phyloP scores from a whole-genome alignment of 2,797 vertebrate genomes.

The Sebastolobus altivelis region DNA sequence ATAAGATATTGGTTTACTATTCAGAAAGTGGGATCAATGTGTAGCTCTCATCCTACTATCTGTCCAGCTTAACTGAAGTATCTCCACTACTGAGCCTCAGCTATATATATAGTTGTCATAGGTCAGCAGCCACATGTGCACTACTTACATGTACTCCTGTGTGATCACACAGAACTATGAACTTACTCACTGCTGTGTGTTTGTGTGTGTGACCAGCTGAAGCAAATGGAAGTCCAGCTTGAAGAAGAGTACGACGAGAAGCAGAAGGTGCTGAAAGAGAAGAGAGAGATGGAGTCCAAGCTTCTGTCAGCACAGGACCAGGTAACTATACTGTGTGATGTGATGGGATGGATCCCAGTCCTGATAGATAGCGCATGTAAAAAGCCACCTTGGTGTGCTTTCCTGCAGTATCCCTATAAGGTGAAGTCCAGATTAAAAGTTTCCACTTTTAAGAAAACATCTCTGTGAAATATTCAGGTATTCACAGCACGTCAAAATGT shows the following conservation, averaged over 20 bases:
- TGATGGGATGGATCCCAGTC: background rate
- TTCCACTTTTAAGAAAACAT: background rate
- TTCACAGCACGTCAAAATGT: too few relatives aligned
- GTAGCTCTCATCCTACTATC: background rate
- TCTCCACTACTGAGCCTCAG: background rate
- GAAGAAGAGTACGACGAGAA: conserved; percentile 98
- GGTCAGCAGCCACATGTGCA: background rate
- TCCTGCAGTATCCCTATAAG: background rate
- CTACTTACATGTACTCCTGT: background rate
- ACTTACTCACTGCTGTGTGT: conserved; percentile 3
- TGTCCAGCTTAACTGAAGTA: background rate
- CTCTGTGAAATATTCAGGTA: background rate
- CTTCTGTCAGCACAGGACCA: conserved; percentile 90
- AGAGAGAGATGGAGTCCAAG: conserved; percentile 93
- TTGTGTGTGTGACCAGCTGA: conserved; percentile 76
- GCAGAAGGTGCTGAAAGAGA: conserved; percentile 96
- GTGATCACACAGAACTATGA: background rate
- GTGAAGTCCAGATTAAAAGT: background rate
- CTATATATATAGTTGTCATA: background rate
- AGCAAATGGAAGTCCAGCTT: conserved; percentile 96
- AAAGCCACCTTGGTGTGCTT: background rate
- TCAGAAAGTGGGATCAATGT: background rate
- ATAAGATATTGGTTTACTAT: too few relatives aligned
- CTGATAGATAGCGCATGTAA: background rate
- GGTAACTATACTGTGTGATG: conserved; percentile 75